Percentiles rank a stretch among this genome's conserved stretches.
These are phyloP conservation scores for Cylindroiulus punctatus DNA, from an alignment of 2,888 invertebrate species.

Conservation along the genomic window DNA sequence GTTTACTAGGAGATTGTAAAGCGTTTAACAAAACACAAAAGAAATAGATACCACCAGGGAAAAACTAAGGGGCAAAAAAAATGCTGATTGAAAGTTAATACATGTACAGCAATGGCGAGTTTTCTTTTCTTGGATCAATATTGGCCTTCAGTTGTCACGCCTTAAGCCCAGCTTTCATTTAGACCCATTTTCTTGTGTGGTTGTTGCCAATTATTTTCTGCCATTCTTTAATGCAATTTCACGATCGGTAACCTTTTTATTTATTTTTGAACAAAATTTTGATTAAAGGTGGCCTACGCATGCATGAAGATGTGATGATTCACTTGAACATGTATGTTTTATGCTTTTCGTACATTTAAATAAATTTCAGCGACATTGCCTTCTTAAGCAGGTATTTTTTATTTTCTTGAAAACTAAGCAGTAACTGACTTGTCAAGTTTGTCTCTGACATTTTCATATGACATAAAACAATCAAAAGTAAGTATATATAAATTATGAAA, in stretches of 20 bases:
- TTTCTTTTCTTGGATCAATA: slow-evolving; percentile 20
- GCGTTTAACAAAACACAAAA: slow-evolving; percentile 8
- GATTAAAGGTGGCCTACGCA: neutral
- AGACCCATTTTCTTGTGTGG: neutral
- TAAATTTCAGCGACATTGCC: too few relatives aligned
- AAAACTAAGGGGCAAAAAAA: neutral
- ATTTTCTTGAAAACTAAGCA: neutral
- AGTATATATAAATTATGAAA: neutral
- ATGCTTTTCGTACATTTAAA: too few relatives aligned
- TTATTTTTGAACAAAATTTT: neutral
- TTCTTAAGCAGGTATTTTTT: neutral
- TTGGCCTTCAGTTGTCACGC: slow-evolving; percentile 22
- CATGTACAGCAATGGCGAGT: neutral
- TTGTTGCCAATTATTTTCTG: neutral
- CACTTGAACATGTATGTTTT: too few relatives aligned
- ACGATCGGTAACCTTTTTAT: neutral
- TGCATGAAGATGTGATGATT: too few relatives aligned
- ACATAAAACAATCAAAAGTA: neutral
- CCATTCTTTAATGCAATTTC: neutral
- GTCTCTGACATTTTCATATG: neutral
- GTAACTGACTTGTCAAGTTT: neutral
- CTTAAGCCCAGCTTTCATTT: neutral
- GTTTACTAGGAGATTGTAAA: neutral
- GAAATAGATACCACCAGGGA: neutral
- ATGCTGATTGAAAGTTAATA: slow-evolving; percentile 12